These are phyloP conservation scores for Amiota minor DNA, from an alignment of 2,888 invertebrate species.

Conservation along the genomic window DNA sequence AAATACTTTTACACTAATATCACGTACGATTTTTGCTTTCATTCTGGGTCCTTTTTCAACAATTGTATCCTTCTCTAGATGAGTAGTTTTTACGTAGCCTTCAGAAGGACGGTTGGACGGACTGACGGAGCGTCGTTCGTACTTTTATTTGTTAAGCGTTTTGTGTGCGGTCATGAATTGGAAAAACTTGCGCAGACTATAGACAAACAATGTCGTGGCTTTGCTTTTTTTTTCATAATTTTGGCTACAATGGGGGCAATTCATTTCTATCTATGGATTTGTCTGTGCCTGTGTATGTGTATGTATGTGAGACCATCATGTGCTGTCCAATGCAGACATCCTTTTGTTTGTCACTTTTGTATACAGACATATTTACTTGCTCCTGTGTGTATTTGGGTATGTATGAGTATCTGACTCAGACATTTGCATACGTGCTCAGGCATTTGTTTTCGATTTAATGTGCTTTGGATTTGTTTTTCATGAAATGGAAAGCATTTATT, in stretches of 20 bases:
- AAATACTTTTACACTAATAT: neutral
- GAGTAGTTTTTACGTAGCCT: too few relatives aligned
- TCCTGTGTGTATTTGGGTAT: constrained; percentile 1
- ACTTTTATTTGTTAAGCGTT: constrained; percentile 61
- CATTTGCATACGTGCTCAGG: constrained; percentile 59
- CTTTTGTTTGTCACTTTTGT: constrained; percentile 40
- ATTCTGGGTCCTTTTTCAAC: neutral
- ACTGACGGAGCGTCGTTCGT: neutral
- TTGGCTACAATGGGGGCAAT: constrained; percentile 19
- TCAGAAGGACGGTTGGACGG: neutral
- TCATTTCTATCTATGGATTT: constrained; percentile 1
- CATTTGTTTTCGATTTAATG: constrained; percentile 59
- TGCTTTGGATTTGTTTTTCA: constrained; percentile 32
- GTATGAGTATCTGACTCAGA: constrained; percentile 34
- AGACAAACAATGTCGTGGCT: constrained; percentile 58
- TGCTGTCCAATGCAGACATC: constrained; percentile 25
- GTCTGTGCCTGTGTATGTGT: constrained; percentile 18
- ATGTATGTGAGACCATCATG: constrained; percentile 26
- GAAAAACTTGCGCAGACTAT: constrained; percentile 62
- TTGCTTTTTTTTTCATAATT: constrained; percentile 20
- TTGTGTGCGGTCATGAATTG: constrained; percentile 58
- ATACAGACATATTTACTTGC: neutral
- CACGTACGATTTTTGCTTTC: constrained; percentile 5
- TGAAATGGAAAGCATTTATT: constrained; percentile 34
- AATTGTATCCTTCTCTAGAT: neutral